Percentiles rank a stretch among this genome's conserved stretches.
Evolutionary conservation across 1,140 invertebrate species (phyloP).

Genomic region (Coenobita brevimanus): DNA sequence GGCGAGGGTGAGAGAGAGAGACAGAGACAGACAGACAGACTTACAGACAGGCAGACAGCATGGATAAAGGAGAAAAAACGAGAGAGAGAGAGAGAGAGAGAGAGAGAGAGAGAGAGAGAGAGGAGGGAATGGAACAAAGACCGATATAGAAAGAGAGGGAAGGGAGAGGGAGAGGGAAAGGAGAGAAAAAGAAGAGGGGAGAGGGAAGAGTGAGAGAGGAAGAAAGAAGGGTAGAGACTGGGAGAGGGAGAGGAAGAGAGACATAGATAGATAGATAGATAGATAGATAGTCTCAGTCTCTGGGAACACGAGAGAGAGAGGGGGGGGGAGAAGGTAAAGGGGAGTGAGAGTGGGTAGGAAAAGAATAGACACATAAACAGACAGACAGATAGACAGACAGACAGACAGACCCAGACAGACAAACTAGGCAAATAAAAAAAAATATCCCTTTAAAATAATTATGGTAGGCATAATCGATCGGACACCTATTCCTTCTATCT

Average conservation of each 20-base stretch:
- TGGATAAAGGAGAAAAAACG: conserved; percentile 8
- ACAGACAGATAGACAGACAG: no score
- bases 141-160: neutral
- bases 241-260: neutral
- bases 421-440: neutral
- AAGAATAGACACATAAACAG: no score
- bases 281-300: neutral
- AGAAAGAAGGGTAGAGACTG: conserved; percentile 9
- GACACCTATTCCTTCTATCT: no score
- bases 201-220: conserved; percentile 18
- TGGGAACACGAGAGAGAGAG: neutral
- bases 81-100: conserved; percentile 4
- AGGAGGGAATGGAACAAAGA: no score
- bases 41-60: no score
- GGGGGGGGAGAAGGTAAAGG: neutral
- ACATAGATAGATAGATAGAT: neutral
- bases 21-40: no score
- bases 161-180: conserved; percentile 21
- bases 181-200: conserved; percentile 7
- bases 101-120: conserved; percentile 19
- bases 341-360: no score
- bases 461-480: no score
- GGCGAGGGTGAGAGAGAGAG: conserved; percentile 4
- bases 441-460: no score
- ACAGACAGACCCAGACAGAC: neutral